Percentiles rank a stretch among this genome's conserved stretches.
phyloP scores from a whole-genome alignment of 2,888 invertebrate species.

The Tipula unca region DNA sequence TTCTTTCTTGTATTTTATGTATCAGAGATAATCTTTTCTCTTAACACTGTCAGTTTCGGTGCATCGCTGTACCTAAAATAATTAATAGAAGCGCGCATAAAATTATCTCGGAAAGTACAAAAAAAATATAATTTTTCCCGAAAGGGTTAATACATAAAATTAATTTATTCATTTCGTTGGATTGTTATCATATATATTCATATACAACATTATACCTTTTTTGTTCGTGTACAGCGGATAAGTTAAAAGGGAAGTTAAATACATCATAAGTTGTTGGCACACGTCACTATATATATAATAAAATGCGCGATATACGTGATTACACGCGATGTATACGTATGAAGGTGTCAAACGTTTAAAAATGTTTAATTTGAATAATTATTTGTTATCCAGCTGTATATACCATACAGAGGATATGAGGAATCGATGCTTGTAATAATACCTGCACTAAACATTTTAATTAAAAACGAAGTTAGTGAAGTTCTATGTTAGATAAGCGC shows the following conservation, averaged over 20 bases:
- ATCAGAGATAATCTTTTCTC: neutral
- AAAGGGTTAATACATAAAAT: neutral
- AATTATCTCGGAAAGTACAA: neutral
- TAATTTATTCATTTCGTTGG: neutral
- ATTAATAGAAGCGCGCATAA: too few species aligned
- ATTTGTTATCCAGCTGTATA: neutral
- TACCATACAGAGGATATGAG: neutral
- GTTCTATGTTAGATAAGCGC: too few species aligned
- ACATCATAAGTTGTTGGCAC: neutral
- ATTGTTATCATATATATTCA: neutral
- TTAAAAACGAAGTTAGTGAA: too few species aligned
- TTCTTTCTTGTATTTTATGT: neutral
- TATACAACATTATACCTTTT: neutral
- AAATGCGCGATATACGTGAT: neutral
- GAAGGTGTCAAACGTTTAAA: neutral
- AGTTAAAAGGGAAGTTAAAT: constrained; percentile 1
- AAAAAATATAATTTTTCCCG: neutral
- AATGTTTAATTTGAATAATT: neutral
- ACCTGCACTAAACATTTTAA: too few species aligned
- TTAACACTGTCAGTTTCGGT: neutral
- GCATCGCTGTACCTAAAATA: too few species aligned
- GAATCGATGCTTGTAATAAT: too few species aligned
- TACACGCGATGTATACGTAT: neutral
- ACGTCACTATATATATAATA: neutral
- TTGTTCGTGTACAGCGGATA: neutral